Evolutionary conservation across 2,888 invertebrate species (phyloP), one percentile per base, ranked within the genome.

Genomic region (Lepidocyrtoides sp.): DNA sequence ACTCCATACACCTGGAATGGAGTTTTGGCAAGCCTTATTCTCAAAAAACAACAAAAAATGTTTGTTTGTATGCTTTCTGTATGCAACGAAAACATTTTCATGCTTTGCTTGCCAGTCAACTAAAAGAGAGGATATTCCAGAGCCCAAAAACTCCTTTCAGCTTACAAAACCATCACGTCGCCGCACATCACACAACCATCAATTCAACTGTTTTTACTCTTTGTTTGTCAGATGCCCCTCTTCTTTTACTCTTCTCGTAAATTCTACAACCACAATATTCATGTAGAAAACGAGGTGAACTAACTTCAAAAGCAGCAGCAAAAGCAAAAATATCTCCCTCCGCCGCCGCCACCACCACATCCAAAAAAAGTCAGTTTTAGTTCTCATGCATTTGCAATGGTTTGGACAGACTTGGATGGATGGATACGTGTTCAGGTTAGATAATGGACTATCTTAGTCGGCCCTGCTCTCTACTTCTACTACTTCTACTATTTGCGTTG

Each of bases 361-460:
- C 29, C 66, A 66, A n/a, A 2, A 26, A 66, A 60, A 57, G 26
- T 20, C 20, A 32, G 20, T 32, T 66, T 29, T 29, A n/a, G n/a
- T n/a, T n/a, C n/a, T n/a, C n/a, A n/a, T n/a, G n/a, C n/a, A n/a
- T n/a, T n/a, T n/a, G n/a, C n/a, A n/a, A n/a, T n/a, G n/a, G n/a
- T n/a, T n/a, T n/a, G n/a, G n/a, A n/a, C n/a, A n/a, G n/a, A n/a
- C n/a, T 63, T 60, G 32, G 66, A 36, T 26, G n/a, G n/a, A n/a
- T 29, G 66, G 66, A 66, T 66, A 23, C 36, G 79, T 77, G 77
- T 79, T 79, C 51, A 54, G 54, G 54, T 32, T 79, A 29, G 79
- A 79, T 79, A 79, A 79, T 54, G 8, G 79, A 66, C 29, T n/a
- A 66, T 32, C 32, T 32, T 23, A n/a, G n/a, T n/a, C n/a, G n/a